These are phyloP conservation scores for Myiopsitta monachus DNA, from an alignment of 2,113 vertebrate species.

Conservation along the genomic window DNA sequence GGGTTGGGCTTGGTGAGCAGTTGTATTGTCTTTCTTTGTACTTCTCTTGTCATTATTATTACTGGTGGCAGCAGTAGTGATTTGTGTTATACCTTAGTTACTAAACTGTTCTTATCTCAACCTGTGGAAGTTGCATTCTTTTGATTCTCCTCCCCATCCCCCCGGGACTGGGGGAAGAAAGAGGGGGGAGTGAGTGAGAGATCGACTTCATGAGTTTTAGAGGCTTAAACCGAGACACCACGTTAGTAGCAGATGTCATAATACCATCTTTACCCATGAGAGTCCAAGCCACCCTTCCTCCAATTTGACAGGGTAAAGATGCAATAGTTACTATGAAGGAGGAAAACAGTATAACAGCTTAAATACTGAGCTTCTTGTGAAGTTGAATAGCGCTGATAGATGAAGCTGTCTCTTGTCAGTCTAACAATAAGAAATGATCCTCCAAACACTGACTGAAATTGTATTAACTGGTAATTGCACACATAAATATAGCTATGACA, in stretches of 20 bases:
- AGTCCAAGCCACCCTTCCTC: background rate
- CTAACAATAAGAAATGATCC: background rate
- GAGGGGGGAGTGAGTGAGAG: too few relatives aligned
- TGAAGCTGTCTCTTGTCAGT: constrained; percentile 5
- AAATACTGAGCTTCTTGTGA: background rate
- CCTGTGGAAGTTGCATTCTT: too few relatives aligned
- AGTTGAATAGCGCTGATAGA: background rate
- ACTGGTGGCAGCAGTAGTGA: too few relatives aligned
- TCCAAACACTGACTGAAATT: background rate
- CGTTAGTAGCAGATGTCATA: background rate
- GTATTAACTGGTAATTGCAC: constrained; percentile 20
- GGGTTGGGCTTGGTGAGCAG: too few relatives aligned
- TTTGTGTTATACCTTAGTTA: too few relatives aligned
- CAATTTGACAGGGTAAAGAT: background rate
- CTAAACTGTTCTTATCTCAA: too few relatives aligned
- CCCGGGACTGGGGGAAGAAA: too few relatives aligned
- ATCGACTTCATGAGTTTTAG: too few relatives aligned
- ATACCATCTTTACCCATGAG: fast-evolving
- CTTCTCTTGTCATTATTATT: too few relatives aligned
- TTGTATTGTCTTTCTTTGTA: too few relatives aligned
- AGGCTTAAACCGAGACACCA: too few relatives aligned
- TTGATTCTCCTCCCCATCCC: too few relatives aligned
- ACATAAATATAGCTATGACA: background rate
- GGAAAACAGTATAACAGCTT: background rate
- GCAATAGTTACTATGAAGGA: background rate